Conservation (phyloP, 2,113 vertebrate genomes). For the Microcebus ravelobensis region DNA sequence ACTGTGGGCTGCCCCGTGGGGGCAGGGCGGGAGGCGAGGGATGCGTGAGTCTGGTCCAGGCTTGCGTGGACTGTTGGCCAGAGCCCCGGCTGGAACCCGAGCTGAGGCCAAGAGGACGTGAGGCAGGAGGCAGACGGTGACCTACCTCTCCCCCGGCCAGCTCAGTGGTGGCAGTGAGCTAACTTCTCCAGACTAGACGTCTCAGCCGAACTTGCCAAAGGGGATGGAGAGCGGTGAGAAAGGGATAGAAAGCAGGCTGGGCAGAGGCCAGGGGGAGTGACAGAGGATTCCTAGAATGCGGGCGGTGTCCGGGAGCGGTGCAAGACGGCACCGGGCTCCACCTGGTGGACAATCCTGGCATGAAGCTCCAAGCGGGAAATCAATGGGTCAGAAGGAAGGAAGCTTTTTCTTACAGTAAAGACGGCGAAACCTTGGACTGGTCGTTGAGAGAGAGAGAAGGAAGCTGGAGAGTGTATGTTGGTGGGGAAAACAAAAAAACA, state of each 20-base stretch:
- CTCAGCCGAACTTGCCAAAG: not conserved
- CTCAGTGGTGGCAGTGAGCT: not conserved
- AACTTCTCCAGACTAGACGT: not conserved
- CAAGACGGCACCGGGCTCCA: not conserved
- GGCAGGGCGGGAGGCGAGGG: not conserved
- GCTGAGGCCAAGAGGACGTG: not conserved
- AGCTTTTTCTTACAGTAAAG: not conserved
- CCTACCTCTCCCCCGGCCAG: not conserved
- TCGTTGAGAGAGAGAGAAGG: not conserved
- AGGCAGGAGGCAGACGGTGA: not conserved
- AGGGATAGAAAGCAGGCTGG: not conserved
- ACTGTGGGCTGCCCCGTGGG: not conserved
- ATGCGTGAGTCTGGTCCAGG: not conserved
- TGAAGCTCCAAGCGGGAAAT: not conserved
- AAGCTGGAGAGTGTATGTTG: not conserved
- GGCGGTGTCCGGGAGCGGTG: fast-evolving
- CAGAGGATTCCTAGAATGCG: not conserved
- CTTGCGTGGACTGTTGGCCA: not conserved
- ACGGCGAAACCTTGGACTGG: not conserved
- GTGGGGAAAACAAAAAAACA: not conserved
- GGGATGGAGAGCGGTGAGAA: not conserved
- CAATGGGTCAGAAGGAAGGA: not conserved
- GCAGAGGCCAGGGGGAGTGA: not conserved
- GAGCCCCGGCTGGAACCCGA: not conserved
- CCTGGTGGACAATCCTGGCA: not conserved